Percentiles rank a stretch among this genome's conserved stretches.
Evolutionary conservation across 2,113 vertebrate species (phyloP).

Genomic region (Falcunculus frontatus): DNA sequence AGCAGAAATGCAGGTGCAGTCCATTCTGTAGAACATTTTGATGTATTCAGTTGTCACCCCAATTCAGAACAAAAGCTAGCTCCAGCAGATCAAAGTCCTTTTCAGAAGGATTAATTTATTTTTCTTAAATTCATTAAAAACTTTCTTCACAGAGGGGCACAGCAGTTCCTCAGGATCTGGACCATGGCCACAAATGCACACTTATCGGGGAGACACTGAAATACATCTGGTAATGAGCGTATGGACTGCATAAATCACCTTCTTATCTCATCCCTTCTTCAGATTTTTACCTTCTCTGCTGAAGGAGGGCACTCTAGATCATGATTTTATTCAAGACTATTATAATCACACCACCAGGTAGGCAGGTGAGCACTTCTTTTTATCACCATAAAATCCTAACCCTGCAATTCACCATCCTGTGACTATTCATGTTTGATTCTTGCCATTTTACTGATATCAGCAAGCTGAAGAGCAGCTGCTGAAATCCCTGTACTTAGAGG

Average conservation of each 20-base stretch:
- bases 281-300: background rate
- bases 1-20: background rate
- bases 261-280: background rate
- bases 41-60: background rate
- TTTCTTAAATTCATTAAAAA: background rate
- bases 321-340: background rate
- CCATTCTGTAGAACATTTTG: background rate
- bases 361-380: background rate
- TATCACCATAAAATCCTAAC: background rate
- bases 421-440: background rate
- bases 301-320: background rate
- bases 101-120: background rate
- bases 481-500: background rate
- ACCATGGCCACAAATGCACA: background rate
- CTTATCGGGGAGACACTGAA: background rate
- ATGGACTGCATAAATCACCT: background rate
- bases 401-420: rapidly evolving
- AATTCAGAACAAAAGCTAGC: background rate
- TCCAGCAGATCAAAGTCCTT: background rate
- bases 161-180: background rate
- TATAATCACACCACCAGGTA: background rate
- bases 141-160: background rate
- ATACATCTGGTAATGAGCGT: background rate
- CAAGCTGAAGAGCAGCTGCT: background rate
- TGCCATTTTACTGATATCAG: background rate